Conservation (phyloP, 2,113 vertebrate species). For the Macroglossus sobrinus region DNA sequence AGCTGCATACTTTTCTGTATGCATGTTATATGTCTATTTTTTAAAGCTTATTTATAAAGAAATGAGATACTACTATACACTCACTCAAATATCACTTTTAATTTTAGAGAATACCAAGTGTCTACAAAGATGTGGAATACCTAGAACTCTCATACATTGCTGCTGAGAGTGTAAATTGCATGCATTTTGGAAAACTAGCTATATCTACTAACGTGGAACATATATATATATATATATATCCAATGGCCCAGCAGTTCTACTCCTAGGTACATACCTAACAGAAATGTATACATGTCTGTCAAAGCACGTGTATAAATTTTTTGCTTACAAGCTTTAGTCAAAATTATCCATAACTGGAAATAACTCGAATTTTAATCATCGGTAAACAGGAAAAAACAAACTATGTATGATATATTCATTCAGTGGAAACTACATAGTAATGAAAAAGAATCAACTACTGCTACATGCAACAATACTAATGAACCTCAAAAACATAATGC, state of each 20-base stretch:
- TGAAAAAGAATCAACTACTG: neutral
- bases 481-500: neutral
- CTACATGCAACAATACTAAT: neutral
- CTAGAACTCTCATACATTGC: neutral
- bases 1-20: neutral
- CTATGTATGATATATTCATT: neutral
- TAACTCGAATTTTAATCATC: neutral
- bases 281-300: neutral
- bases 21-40: neutral
- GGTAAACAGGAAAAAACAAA: slow-evolving; percentile 14
- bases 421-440: neutral
- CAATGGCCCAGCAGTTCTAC: neutral
- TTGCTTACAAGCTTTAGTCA: neutral
- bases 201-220: neutral
- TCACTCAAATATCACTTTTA: neutral
- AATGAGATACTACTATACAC: neutral
- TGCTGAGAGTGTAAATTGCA: neutral
- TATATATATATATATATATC: neutral
- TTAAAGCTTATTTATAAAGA: neutral
- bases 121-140: neutral
- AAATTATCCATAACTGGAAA: neutral
- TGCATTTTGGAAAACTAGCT: neutral
- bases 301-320: neutral
- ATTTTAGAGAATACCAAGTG: neutral
- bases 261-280: neutral